These are phyloP conservation scores for Dugesia japonica DNA, from an alignment of 2,888 invertebrate genomes.

Conservation along the genomic window DNA sequence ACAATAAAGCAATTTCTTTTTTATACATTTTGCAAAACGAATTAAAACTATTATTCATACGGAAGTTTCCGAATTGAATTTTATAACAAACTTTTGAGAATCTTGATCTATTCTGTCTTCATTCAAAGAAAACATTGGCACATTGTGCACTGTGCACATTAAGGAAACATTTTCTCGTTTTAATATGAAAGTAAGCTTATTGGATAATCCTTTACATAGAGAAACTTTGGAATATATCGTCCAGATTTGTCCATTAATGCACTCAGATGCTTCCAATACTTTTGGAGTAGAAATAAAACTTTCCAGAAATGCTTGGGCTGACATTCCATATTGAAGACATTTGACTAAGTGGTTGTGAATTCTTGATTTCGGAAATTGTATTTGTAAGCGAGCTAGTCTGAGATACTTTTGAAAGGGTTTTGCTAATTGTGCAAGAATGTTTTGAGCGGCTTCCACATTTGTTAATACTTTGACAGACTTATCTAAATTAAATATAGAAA, in stretches of 20 bases:
- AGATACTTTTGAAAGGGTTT: constrained; percentile 86
- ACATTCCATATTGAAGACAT: constrained; percentile 51
- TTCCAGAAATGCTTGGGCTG: constrained; percentile 1
- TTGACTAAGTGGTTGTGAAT: constrained; percentile 74
- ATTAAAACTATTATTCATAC: background rate
- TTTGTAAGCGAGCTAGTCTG: constrained; percentile 82
- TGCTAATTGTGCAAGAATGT: constrained; percentile 87
- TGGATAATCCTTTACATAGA: background rate
- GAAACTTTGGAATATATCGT: background rate
- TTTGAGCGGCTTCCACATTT: constrained; percentile 71
- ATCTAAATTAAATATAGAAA: background rate
- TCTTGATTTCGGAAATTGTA: constrained; percentile 78
- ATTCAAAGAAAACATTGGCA: background rate
- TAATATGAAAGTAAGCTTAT: background rate
- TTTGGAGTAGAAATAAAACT: constrained; percentile 20
- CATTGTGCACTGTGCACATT: background rate
- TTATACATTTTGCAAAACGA: too few species aligned
- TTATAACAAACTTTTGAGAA: background rate
- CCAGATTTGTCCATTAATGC: background rate
- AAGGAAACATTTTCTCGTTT: background rate
- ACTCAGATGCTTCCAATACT: background rate
- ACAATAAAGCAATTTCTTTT: too few species aligned
- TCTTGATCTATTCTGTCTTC: background rate
- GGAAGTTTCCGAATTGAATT: constrained; percentile 7
- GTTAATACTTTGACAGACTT: background rate